phyloP scores from a whole-genome alignment of 2,797 vertebrate genomes.

The Pagetopsis macropterus region DNA sequence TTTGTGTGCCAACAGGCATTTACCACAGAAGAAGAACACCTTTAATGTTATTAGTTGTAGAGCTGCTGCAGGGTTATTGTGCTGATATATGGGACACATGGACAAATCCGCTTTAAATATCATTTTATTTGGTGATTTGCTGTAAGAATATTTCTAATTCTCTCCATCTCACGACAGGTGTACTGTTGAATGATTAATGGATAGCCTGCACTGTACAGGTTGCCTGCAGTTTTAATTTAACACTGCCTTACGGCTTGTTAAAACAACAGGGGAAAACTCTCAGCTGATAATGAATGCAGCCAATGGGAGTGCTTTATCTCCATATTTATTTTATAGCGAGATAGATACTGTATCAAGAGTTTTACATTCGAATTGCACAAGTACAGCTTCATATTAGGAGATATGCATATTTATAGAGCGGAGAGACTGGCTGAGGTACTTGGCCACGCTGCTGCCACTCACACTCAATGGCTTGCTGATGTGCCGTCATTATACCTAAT shows the following conservation, averaged over 20 bases:
- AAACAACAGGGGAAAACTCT: conserved; percentile 35
- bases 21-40: neutral
- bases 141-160: neutral
- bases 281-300: conserved; percentile 60
- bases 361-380: conserved; percentile 4
- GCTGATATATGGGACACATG: neutral
- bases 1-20: neutral
- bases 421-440: conserved; percentile 5
- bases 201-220: conserved; percentile 45
- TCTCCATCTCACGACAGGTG: conserved; percentile 1
- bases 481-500: conserved; percentile 10
- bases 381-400: neutral
- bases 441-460: conserved; percentile 6
- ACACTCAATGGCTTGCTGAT: conserved; percentile 6
- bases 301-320: conserved; percentile 19
- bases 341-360: neutral
- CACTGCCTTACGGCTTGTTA: conserved; percentile 69
- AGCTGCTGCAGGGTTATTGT: neutral
- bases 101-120: neutral
- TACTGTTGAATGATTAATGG: conserved; percentile 52
- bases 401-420: neutral
- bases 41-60: neutral
- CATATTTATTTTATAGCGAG: conserved; percentile 18
- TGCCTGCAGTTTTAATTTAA: conserved; percentile 62
- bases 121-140: neutral